A percentile compares a stretch with the other conserved stretches of the same genome.
These are phyloP conservation scores for Conger conger DNA, from an alignment of 2,113 vertebrate species.

Conservation along the genomic window DNA sequence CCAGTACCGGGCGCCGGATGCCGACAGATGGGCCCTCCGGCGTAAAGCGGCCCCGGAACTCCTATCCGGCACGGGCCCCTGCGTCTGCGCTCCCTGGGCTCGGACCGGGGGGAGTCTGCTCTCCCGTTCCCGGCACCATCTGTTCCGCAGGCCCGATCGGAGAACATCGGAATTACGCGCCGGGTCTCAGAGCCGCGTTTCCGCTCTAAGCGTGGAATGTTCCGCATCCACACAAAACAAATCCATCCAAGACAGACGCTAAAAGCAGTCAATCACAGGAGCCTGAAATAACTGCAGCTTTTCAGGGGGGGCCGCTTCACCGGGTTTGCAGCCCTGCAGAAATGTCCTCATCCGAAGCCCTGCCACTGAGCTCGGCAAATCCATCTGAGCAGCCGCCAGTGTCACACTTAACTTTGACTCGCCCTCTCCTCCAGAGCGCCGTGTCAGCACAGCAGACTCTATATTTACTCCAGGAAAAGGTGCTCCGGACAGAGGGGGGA, in stretches of 20 bases:
- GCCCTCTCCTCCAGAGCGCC: slow-evolving; percentile 30
- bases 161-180: neutral
- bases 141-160: neutral
- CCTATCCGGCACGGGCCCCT: neutral
- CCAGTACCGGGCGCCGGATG: neutral
- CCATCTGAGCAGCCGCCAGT: slow-evolving; percentile 23
- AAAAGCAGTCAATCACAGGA: too few species aligned
- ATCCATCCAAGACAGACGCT: too few species aligned
- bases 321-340: neutral
- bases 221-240: neutral
- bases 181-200: neutral
- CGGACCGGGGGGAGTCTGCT: neutral
- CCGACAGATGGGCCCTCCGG: neutral
- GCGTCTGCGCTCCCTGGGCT: neutral
- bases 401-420: slow-evolving; percentile 43
- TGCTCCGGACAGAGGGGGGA: slow-evolving; percentile 12
- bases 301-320: neutral
- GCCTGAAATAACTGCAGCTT: too few species aligned
- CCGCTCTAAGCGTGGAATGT: neutral
- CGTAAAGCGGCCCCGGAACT: neutral
- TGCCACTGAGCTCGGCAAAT: slow-evolving; percentile 25
- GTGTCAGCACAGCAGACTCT: slow-evolving; percentile 37
- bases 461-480: slow-evolving; percentile 17
- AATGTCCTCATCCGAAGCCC: slow-evolving; percentile 3
- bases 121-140: neutral